Evolutionary conservation across 2,113 vertebrate genomes (phyloP), one percentile per base, ranked within the genome.

Genomic region (Blennius ocellaris): DNA sequence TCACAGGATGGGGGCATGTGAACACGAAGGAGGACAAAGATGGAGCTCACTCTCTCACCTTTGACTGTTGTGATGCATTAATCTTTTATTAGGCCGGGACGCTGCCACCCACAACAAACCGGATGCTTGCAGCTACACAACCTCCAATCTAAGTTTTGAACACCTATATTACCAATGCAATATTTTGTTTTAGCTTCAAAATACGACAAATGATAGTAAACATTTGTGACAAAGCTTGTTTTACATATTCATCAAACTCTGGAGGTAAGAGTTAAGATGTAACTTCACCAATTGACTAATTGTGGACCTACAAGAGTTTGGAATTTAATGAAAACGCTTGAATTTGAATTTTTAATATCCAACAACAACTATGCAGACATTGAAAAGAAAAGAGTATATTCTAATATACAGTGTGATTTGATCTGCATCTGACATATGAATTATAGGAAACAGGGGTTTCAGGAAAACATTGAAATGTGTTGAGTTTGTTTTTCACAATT

Each of bases 1-100:
- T 80, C 49, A 71, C 82, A 73, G 56, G 64, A 60, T 39, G 11
- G 59, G 83, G 85, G 17, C 87, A 77, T 89, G 89, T 89, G 90
- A 92, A 84, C 69, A 76, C 6, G 59, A 73, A 61, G 63, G 50
- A 81, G 73, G 76, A 65, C 71, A 54, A 56, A 17, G 44, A 69
- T 30, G 16, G 49, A 80, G 80, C 65, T 81, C 86, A 39, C 39
- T 36, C 8, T 0, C 21, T 82, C 57, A 84, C 80, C 87, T 87
- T 80, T 86, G 78, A 82, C 88, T 70, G 44, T 41, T 40, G 43
- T 51, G 11, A 69, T 37, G 38, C 74, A 82, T 86, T 63, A 8
- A 78, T 89, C 81, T 78, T 80, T 74, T 43, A 12, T 4, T 37
- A 76, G 40, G 52, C 2, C 0, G 40, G 8, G 36, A 54, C n/a